phyloP scores from a whole-genome alignment of 2,888 invertebrate species.

The Pyrochroa serraticornis region DNA sequence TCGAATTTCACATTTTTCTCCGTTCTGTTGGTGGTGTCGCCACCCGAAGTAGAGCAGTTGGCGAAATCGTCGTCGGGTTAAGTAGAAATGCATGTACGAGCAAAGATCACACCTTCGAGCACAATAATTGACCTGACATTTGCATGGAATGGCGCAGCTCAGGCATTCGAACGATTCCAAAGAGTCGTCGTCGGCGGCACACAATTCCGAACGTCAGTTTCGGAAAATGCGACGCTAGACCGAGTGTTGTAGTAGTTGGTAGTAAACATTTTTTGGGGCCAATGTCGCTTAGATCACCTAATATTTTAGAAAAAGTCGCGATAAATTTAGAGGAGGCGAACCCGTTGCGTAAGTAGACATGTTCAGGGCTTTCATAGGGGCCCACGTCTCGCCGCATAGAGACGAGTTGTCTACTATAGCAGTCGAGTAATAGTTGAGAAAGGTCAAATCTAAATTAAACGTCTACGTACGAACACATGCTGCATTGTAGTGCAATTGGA shows the following conservation, averaged over 20 bases:
- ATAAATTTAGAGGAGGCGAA: constrained; percentile 5
- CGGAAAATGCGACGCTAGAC: constrained; percentile 3
- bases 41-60: constrained; percentile 17
- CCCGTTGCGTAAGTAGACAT: constrained; percentile 18
- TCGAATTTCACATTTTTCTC: neutral
- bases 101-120: constrained; percentile 25
- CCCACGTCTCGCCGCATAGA: constrained; percentile 23
- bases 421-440: constrained; percentile 45
- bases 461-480: constrained; percentile 36
- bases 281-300: constrained; percentile 29
- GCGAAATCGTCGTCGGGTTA: constrained; percentile 4
- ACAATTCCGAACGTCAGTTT: no score
- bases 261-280: constrained; percentile 28
- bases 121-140: constrained; percentile 15
- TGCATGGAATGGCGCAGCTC: constrained; percentile 16
- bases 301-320: constrained; percentile 22
- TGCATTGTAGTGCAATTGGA: constrained; percentile 30
- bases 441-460: constrained; percentile 51
- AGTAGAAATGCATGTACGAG: constrained; percentile 28
- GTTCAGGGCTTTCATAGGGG: constrained; percentile 18
- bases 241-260: constrained; percentile 14
- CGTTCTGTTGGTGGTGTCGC: neutral
- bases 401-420: constrained; percentile 46
- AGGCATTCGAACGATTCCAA: constrained; percentile 12
- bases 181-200: constrained; percentile 9